phyloP scores from a whole-genome alignment of 2,113 vertebrate species.

The Syngnathus typhle region DNA sequence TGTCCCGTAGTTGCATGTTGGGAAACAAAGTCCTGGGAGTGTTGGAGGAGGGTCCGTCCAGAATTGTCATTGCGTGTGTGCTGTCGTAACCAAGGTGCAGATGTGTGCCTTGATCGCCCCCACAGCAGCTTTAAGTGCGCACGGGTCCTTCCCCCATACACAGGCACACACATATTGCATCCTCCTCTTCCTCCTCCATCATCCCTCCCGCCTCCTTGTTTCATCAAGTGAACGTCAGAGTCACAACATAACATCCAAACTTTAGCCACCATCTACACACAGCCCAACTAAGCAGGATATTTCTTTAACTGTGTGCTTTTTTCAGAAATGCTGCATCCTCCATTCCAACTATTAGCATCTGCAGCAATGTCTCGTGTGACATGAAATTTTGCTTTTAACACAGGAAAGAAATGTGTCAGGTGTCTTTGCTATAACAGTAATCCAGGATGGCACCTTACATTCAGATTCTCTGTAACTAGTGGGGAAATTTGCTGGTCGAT shows the following conservation, averaged over 20 bases:
- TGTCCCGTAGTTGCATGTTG: slow-evolving; percentile 5
- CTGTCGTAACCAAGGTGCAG: not conserved
- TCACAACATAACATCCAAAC: not conserved
- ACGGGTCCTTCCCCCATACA: not conserved
- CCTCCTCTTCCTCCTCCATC: not conserved
- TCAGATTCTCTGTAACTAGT: not conserved
- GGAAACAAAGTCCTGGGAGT: slow-evolving; percentile 3
- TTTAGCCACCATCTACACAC: not conserved
- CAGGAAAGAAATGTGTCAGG: not conserved
- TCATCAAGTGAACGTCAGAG: not conserved
- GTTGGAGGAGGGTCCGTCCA: not conserved
- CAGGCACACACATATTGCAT: not conserved
- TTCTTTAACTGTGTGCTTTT: not conserved
- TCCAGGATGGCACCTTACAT: not conserved
- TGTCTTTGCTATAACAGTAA: not conserved
- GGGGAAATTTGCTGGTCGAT: not conserved
- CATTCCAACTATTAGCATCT: not conserved
- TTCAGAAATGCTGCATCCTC: not conserved
- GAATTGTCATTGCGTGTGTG: not conserved
- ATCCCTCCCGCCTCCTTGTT: not conserved
- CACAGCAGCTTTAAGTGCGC: slow-evolving; percentile 4
- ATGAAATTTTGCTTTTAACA: not conserved
- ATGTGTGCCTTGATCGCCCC: not conserved
- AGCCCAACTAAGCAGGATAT: not conserved
- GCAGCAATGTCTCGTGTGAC: not conserved